Evolutionary conservation across 2,113 vertebrate genomes (phyloP).

Genomic region (Sinocyclocheilus anophthalmus): DNA sequence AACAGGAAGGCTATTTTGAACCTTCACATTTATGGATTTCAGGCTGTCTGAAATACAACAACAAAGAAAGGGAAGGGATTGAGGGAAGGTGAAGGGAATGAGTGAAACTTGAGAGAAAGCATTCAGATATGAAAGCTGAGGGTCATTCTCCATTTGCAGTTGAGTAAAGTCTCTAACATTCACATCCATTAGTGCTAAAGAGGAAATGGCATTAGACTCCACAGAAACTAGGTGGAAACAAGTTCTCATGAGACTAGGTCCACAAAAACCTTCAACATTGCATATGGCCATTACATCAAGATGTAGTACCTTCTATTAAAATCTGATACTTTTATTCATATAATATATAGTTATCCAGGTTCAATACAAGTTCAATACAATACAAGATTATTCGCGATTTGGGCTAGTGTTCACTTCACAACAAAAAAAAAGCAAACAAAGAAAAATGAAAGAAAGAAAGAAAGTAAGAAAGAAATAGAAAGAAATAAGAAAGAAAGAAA

Average conservation of each 20-base stretch:
- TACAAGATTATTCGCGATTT: neutral
- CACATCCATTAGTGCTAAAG: conserved; percentile 1
- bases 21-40: conserved; percentile 60
- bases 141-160: neutral
- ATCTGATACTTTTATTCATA: neutral
- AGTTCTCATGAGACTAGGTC: neutral
- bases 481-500: too few species aligned
- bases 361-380: neutral
- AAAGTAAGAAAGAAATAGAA: too few species aligned
- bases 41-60: conserved; percentile 61
- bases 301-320: neutral
- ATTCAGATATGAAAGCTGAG: neutral
- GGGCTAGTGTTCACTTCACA: neutral
- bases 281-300: neutral
- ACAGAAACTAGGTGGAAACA: neutral
- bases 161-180: neutral
- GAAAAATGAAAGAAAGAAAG: too few species aligned
- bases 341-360: neutral
- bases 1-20: conserved; percentile 60
- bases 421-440: too few species aligned
- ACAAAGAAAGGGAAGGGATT: conserved; percentile 29
- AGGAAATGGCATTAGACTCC: neutral
- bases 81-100: conserved; percentile 3
- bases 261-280: neutral
- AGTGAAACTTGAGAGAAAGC: neutral